Evolutionary conservation across 2,888 invertebrate species (phyloP), one percentile per base, ranked within the genome.

Genomic region (Sipha maydis): DNA sequence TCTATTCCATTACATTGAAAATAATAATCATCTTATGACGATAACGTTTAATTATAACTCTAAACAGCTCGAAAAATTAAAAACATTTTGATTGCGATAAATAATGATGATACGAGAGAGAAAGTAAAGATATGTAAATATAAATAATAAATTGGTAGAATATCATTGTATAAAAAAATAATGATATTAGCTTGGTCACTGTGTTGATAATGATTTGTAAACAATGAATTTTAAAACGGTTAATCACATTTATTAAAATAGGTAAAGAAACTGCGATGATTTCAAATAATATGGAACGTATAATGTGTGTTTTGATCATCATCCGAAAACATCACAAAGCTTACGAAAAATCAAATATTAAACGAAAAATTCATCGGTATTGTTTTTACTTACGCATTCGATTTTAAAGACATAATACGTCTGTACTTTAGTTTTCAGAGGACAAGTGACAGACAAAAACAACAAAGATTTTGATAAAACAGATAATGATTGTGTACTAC

Each of bases 351-450:
- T 75, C 75, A n/a, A 75, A 25, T 14, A 38, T 41, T 3, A 73
- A 7, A 21, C 38, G 19, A 69, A 69, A n/a, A 69, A 69, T 28
- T 31, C 71, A 31, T 21, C 25, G 38, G 34, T 25, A 38, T 75
- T 1, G 75, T 75, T 9, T n/a, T 41, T 38, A 75, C 38, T 38
- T 41, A 38, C 67, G 9, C n/a, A 4, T 80, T 41, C 28, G 19
- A 41, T 69, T 80, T 69, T n/a, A 41, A 67, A 67, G 80, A 80
- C n/a, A 67, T 28, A 19, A 14, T 67, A 80, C 67, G 67, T 80
- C 19, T 19, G n/a, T 38, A 38, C 38, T 28, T 80, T 25, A 80
- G 41, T 19, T 67, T 69, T 9, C n/a, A 7, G 9, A 11, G 28
- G 21, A 67, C 8, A n/a, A 4, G 28, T 9, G 34, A 80, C 38